Evolutionary conservation across 1,140 invertebrate species (phyloP).

Genomic region (Oncopodura yosiiana): DNA sequence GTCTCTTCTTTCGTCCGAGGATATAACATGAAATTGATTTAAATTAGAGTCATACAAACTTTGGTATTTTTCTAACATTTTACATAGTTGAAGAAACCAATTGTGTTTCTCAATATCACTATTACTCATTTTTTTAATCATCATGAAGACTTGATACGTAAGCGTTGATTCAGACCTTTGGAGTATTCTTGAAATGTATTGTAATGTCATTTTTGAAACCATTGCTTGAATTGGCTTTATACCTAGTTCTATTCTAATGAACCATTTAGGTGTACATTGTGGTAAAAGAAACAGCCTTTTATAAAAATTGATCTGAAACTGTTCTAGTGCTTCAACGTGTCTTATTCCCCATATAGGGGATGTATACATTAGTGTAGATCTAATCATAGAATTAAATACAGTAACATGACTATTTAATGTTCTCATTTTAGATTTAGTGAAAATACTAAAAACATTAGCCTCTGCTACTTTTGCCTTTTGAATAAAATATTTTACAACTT

Average conservation of each 20-base stretch:
- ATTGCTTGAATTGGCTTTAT: neutral
- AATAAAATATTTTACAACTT: neutral
- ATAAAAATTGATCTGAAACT: conserved; percentile 10
- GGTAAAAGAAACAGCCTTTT: conserved; percentile 1
- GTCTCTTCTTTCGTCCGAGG: too few species aligned
- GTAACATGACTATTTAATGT: neutral
- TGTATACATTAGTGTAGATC: conserved; percentile 3
- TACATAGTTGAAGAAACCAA: too few species aligned
- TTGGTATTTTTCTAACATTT: too few species aligned
- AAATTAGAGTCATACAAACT: too few species aligned
- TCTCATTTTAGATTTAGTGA: neutral
- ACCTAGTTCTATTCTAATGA: neutral
- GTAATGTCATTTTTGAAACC: too few species aligned
- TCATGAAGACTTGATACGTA: too few species aligned
- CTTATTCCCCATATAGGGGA: neutral
- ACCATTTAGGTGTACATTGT: neutral
- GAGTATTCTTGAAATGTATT: too few species aligned
- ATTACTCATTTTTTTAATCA: too few species aligned
- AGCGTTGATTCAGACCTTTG: too few species aligned
- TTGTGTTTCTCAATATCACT: too few species aligned
- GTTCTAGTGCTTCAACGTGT: neutral
- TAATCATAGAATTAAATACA: neutral
- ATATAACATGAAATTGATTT: too few species aligned
- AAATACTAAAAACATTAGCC: neutral
- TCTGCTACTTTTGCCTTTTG: conserved; percentile 3